A percentile compares a stretch with the other conserved stretches of the same genome.
Evolutionary conservation across 1,140 invertebrate genomes (phyloP).

Genomic region (Homarus americanus): DNA sequence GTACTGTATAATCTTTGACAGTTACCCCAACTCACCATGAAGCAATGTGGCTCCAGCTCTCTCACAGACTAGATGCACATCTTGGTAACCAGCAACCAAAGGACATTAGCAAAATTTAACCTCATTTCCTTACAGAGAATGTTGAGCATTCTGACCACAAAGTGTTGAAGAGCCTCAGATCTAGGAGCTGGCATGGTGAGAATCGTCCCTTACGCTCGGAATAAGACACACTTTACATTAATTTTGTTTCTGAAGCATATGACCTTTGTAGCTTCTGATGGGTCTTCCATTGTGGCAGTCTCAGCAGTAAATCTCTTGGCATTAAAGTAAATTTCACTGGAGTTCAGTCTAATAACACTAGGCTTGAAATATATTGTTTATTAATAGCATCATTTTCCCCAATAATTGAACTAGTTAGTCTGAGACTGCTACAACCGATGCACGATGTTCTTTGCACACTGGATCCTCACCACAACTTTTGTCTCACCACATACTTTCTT

Average conservation of each 20-base stretch:
- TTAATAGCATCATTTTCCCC: not conserved
- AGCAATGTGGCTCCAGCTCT: not conserved
- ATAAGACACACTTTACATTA: slow-evolving; percentile 47
- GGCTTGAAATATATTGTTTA: not conserved
- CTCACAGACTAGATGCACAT: slow-evolving; percentile 21
- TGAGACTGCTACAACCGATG: slow-evolving; percentile 52
- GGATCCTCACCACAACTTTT: slow-evolving; percentile 25
- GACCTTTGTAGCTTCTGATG: slow-evolving; percentile 57
- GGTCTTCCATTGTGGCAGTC: slow-evolving; percentile 52
- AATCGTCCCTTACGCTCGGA: slow-evolving; percentile 56
- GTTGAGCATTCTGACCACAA: slow-evolving; percentile 64
- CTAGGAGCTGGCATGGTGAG: slow-evolving; percentile 74
- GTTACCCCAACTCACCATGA: not conserved
- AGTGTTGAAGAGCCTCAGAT: slow-evolving; percentile 71
- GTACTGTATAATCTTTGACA: not conserved
- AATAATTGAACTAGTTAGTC: not conserved
- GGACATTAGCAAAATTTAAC: slow-evolving; percentile 43
- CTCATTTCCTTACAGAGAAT: slow-evolving; percentile 71
- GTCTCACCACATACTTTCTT: not conserved
- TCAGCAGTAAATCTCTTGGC: not conserved
- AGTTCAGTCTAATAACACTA: not conserved
- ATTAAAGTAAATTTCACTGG: not conserved
- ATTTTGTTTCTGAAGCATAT: slow-evolving; percentile 35
- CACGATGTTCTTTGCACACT: slow-evolving; percentile 52
- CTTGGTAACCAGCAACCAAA: not conserved